Evolutionary conservation across 2,888 invertebrate species (phyloP).

Genomic region (Trichopoda pennipes): DNA sequence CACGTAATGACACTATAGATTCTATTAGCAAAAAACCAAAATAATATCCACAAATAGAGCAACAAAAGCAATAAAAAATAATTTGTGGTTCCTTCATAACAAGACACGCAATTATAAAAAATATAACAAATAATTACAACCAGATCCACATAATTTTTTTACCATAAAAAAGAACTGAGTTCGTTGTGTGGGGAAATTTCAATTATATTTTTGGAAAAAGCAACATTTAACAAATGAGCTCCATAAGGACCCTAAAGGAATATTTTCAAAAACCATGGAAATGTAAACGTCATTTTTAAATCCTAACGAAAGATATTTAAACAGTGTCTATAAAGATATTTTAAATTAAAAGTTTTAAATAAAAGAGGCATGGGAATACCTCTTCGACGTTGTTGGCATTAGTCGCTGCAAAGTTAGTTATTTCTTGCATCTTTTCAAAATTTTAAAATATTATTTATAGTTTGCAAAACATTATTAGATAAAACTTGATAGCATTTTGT

Average conservation of each 20-base stretch:
- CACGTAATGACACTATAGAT: conserved; percentile 51
- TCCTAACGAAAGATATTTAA: conserved; percentile 50
- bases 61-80: conserved; percentile 10
- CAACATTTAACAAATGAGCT: conserved; percentile 55
- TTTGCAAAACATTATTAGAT: too few relatives aligned
- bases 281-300: conserved; percentile 63
- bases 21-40: conserved; percentile 1
- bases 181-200: conserved; percentile 12
- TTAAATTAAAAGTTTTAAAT: too few relatives aligned
- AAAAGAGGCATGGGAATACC: too few relatives aligned
- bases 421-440: too few relatives aligned
- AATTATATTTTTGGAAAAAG: background rate
- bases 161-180: conserved; percentile 11
- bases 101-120: conserved; percentile 60
- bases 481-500: too few relatives aligned
- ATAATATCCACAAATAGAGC: conserved; percentile 33
- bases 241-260: conserved; percentile 61
- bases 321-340: background rate
- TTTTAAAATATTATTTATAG: too few relatives aligned
- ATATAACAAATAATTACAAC: conserved; percentile 42
- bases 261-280: conserved; percentile 38
- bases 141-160: conserved; percentile 34
- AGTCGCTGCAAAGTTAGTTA: too few relatives aligned
- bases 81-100: conserved; percentile 56
- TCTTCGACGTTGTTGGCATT: too few relatives aligned